Evolutionary conservation across 1,140 invertebrate species (phyloP), one percentile per base, ranked within the genome.

Genomic region (Zaprionus tsacasi): DNA sequence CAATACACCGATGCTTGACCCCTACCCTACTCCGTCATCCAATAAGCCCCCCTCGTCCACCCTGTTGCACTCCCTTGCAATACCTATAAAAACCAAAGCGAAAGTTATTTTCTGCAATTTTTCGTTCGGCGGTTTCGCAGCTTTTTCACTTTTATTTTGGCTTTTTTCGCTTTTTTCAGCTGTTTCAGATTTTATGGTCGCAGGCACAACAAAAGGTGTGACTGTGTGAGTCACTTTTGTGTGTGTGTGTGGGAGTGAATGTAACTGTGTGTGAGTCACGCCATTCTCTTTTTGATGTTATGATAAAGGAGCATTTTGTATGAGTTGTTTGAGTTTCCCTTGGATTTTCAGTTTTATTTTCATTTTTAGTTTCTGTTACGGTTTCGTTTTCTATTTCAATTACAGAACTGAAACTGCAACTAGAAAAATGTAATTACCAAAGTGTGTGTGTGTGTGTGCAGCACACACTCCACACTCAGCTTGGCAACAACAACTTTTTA

Each of bases 81-180:
- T 57, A 65, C 40, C 52, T 33, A 64, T 55, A 40, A 56, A 55
- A 73, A 74, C 78, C 52, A 59, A 59, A 72, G 72, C 61, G 25
- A 83, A 78, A 83, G 77, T 77, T 83, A 74, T 68, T 85, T 77
- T 54, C 11, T 69, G 48, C 36, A 67, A 54, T 61, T 48, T n/a
- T 57, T 72, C 43, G 30, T 67, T 45, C 6, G 36, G 10, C 48
- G 21, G 6, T 17, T 66, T 71, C 27, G n/a, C n/a, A 45, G 40
- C 2, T 59, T 64, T 76, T 74, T 78, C 27, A 2, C 21, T 30
- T 30, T 30, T 30, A 30, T 30, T 17, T 54, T 69, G n/a, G 21
- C 52, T 69, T 68, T 76, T 75, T 74, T 63, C 52, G 15, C 6
- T 61, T 55, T 69, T 69, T 65, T 54, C 43, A 17, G 52, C 38